A percentile compares a stretch with the other conserved stretches of the same genome.
These are phyloP conservation scores for Acrobasis repandana DNA, from an alignment of 2,888 invertebrate genomes.

Conservation along the genomic window DNA sequence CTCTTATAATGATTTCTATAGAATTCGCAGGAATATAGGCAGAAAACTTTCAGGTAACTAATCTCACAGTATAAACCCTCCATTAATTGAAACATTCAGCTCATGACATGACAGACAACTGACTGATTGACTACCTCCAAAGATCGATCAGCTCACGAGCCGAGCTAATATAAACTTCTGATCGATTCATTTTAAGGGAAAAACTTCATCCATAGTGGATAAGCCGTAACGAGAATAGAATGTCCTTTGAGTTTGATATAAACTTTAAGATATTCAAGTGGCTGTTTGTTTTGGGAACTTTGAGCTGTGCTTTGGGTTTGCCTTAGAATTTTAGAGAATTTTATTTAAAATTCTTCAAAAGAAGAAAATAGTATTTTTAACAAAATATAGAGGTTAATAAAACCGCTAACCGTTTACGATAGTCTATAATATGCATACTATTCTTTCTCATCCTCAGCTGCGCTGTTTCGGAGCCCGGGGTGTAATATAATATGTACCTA, in stretches of 20 bases:
- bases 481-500: too few species aligned
- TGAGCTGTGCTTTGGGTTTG: background rate
- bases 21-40: too few species aligned
- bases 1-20: too few species aligned
- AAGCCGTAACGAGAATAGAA: background rate
- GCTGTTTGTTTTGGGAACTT: background rate
- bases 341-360: too few species aligned
- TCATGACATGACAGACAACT: background rate
- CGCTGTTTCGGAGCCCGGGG: too few species aligned
- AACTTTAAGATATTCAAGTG: background rate
- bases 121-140: slow-evolving; percentile 11
- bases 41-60: background rate
- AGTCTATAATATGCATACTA: too few species aligned
- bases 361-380: too few species aligned
- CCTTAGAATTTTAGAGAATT: too few species aligned
- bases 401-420: too few species aligned
- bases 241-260: background rate
- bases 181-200: background rate
- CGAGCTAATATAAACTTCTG: slow-evolving; percentile 7
- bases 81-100: slow-evolving; percentile 9
- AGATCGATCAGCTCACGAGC: background rate
- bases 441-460: too few species aligned
- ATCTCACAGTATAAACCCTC: background rate
- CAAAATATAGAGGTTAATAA: too few species aligned
- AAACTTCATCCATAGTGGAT: slow-evolving; percentile 15